phyloP scores from a whole-genome alignment of 2,888 invertebrate genomes.

The Pediacus dermestoides region DNA sequence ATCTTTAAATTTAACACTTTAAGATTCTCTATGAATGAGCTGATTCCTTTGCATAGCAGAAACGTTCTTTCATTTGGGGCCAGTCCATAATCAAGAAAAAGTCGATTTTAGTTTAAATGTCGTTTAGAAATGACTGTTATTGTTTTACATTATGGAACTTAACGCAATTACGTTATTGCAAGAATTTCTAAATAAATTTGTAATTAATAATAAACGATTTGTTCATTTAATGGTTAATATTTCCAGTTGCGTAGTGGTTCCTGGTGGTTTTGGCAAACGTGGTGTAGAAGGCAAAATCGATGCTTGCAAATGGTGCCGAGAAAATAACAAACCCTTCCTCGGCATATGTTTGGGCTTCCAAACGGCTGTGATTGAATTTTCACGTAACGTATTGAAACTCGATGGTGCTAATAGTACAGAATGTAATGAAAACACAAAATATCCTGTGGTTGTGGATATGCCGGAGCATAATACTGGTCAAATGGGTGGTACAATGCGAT shows the following conservation, averaged over 20 bases:
- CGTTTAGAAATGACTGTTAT: too few relatives aligned
- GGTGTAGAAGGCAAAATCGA: constrained; percentile 95
- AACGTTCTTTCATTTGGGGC: too few relatives aligned
- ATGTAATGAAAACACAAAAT: constrained; percentile 59
- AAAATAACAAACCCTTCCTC: constrained; percentile 83
- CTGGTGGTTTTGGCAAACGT: constrained; percentile 95
- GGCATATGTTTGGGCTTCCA: constrained; percentile 98
- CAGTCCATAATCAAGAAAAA: too few relatives aligned
- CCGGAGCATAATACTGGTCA: constrained; percentile 93
- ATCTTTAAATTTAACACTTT: too few relatives aligned
- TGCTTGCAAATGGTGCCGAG: constrained; percentile 90
- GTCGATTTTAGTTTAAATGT: too few relatives aligned
- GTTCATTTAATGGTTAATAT: constrained; percentile 3
- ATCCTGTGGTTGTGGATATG: constrained; percentile 95
- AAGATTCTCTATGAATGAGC: too few relatives aligned
- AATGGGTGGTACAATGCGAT: constrained; percentile 93
- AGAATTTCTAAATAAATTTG: too few relatives aligned
- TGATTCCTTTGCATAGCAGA: too few relatives aligned
- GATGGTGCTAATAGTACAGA: constrained; percentile 63
- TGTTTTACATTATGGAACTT: too few relatives aligned
- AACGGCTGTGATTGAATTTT: constrained; percentile 93
- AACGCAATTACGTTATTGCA: too few relatives aligned
- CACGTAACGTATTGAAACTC: constrained; percentile 76
- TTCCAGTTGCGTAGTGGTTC: constrained; percentile 86
- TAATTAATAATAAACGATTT: too few relatives aligned